Conservation (phyloP, 2,888 invertebrate genomes). For the Sussaba pulchella region DNA sequence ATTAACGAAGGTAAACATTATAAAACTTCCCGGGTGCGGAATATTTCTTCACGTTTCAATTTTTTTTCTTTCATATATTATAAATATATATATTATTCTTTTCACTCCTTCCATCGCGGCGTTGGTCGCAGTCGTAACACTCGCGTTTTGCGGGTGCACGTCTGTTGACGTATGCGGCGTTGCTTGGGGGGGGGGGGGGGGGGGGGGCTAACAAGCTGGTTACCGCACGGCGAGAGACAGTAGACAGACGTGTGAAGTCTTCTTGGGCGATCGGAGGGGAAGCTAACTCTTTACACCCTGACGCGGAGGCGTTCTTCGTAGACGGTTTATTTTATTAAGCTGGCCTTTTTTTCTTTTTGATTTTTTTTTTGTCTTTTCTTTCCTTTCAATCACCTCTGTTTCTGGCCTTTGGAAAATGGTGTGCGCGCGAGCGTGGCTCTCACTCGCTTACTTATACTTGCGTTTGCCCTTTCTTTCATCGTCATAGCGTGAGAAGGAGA, state of each 20-base stretch:
- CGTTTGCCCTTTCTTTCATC: constrained; percentile 11
- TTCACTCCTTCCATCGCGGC: not conserved
- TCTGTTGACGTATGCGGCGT: constrained; percentile 21
- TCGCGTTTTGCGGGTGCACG: constrained; percentile 30
- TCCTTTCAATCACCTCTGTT: constrained; percentile 45
- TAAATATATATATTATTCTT: not conserved
- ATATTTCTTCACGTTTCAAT: constrained; percentile 65
- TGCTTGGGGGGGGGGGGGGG: not conserved
- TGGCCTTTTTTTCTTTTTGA: not conserved
- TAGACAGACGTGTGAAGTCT: constrained; percentile 64
- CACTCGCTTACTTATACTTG: constrained; percentile 39
- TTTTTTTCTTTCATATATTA: constrained; percentile 22
- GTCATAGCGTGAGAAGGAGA: not conserved
- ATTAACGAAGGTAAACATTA: constrained; percentile 81
- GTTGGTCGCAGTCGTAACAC: constrained; percentile 36
- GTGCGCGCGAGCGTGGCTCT: constrained; percentile 21
- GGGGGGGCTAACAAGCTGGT: constrained; percentile 58
- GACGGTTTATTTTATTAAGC: constrained; percentile 59
- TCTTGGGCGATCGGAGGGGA: constrained; percentile 70
- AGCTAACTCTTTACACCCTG: constrained; percentile 70
- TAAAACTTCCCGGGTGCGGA: constrained; percentile 71
- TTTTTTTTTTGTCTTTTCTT: constrained; percentile 27
- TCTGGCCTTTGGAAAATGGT: constrained; percentile 37
- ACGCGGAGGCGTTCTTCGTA: constrained; percentile 67
- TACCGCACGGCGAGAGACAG: constrained; percentile 50